Conservation (phyloP, 2,113 vertebrate genomes). For the Dendropsophus ebraccatus region DNA sequence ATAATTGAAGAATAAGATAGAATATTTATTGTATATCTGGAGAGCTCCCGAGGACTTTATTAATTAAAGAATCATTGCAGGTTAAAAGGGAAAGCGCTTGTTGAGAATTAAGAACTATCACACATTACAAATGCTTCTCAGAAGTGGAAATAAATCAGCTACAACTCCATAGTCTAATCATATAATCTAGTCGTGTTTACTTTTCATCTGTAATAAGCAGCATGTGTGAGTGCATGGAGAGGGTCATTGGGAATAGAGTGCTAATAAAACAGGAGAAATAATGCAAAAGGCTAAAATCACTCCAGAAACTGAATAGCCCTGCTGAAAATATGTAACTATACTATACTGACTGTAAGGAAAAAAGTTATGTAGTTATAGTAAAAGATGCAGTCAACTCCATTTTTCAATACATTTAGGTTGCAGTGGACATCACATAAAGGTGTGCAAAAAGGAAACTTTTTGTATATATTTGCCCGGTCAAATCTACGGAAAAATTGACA, state of each 20-base stretch:
- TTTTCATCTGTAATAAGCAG: background rate
- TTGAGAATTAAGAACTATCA: conserved; percentile 3
- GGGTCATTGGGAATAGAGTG: background rate
- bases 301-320: too few relatives aligned
- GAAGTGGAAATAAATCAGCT: conserved; percentile 21
- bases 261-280: background rate
- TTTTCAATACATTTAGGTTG: background rate
- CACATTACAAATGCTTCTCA: conserved; percentile 28
- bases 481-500: too few relatives aligned
- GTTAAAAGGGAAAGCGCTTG: conserved; percentile 23
- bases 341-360: too few relatives aligned
- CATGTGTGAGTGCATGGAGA: background rate
- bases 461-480: background rate
- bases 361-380: background rate
- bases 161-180: background rate
- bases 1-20: conserved; percentile 45
- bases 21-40: conserved; percentile 31
- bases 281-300: background rate
- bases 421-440: background rate
- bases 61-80: conserved; percentile 21
- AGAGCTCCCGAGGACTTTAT: conserved; percentile 3
- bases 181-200: conserved; percentile 23
- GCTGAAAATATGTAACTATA: background rate
- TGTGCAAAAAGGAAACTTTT: background rate
- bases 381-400: background rate